Conservation (phyloP, 2,113 vertebrate species). For the Leucosticte australis region DNA sequence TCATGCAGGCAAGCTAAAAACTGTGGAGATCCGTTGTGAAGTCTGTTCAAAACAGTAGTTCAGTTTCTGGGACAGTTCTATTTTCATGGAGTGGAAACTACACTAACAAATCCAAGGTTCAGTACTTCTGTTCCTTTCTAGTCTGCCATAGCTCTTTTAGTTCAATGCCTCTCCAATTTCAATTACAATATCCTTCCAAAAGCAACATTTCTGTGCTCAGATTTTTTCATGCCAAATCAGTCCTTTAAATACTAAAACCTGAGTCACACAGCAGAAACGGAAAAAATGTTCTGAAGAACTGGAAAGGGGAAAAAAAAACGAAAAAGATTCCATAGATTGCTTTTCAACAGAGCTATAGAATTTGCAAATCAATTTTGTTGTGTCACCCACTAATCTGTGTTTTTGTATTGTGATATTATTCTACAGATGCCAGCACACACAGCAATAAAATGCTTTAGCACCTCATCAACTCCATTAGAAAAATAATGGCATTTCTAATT, state of each 20-base stretch:
- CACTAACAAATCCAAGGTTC: slow-evolving; percentile 10
- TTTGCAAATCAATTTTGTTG: neutral
- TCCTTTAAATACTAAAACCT: neutral
- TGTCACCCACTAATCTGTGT: neutral
- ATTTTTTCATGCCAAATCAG: neutral
- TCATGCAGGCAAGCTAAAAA: neutral
- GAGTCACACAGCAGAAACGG: neutral
- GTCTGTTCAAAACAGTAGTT: slow-evolving; percentile 19
- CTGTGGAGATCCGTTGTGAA: neutral
- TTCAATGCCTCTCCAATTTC: slow-evolving; percentile 3
- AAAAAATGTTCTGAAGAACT: neutral
- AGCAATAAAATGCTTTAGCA: neutral
- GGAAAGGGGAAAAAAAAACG: neutral
- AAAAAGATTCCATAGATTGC: neutral
- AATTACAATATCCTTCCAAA: slow-evolving; percentile 8
- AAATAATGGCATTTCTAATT: neutral
- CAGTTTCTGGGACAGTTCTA: neutral
- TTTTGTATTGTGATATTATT: neutral
- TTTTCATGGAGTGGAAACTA: slow-evolving; percentile 27
- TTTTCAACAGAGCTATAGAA: neutral
- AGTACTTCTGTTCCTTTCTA: neutral
- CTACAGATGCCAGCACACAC: neutral
- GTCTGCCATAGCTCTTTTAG: neutral
- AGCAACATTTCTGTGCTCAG: neutral
- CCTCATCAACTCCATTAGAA: neutral